Base-by-base conservation (phyloP, 1,140 invertebrate species). In the Drosophila arawakana region DNA sequence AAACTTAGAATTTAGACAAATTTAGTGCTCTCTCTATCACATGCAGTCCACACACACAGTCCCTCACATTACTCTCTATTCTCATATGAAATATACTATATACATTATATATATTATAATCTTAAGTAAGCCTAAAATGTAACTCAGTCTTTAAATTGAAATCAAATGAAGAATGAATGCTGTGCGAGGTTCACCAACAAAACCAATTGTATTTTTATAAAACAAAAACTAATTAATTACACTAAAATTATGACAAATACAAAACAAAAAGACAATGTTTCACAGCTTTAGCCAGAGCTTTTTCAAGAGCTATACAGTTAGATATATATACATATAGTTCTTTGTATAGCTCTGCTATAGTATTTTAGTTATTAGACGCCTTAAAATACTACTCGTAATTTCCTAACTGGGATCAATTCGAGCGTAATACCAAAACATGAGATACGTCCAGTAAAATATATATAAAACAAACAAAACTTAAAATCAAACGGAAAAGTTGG, bases 401-500 rank as follows among this genome's bases (percentile, higher is more conserved):
- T 13, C 15, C 25, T 39, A 59, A 44, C 46, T 37, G 46, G 10
- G 13, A 80, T 35, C 25, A 67, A 60, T 41, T 50, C 61, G 54
- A 68, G 63, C 37, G 52, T 30, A 54, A 44, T 60, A 82, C n/a
- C 37, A 58, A 58, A 30, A 60, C 8, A 13, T 18, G 49, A 81
- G 46, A 81, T 83, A 72, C 80, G 80, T 82, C 80, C 80, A 82
- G n/a, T 57, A 52, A 61, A 11, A 41, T 41, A 65, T 44, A 37
- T 57, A 76, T 30, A 43, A 59, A 37, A 1, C n/a, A 61, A 66
- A 30, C n/a, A 61, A 66, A 30, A 30, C 25, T 30, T 69, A 4
- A 66, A 83, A 79, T 59, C 34, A 66, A 78, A 61, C 21, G n/a
- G 25, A 46, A 52, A 47, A 74, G 66, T 77, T 67, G 73, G 63